Evolutionary conservation across 2,797 vertebrate species (phyloP).

Genomic region (Crocodylus rhombifer): DNA sequence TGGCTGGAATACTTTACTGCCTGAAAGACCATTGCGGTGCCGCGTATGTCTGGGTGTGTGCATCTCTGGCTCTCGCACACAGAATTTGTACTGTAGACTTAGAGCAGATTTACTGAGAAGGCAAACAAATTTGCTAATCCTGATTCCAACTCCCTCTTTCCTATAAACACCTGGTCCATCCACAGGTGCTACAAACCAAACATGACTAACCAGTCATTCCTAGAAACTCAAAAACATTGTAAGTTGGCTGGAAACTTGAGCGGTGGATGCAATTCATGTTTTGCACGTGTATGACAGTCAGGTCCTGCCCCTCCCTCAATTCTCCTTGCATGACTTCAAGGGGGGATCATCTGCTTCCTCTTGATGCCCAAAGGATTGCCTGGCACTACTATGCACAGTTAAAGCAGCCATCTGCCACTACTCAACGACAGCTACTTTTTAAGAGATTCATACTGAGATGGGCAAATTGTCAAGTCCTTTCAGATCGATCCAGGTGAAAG

Average conservation of each 20-base stretch:
- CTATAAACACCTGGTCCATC: not conserved
- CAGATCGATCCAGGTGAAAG: not conserved
- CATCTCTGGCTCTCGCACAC: not conserved
- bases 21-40: rapidly evolving
- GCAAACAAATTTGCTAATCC: not conserved
- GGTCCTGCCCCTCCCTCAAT: not conserved
- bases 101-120: not conserved
- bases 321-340: not conserved
- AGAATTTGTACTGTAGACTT: not conserved
- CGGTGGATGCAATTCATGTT: not conserved
- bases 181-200: not conserved
- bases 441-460: not conserved
- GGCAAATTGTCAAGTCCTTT: not conserved
- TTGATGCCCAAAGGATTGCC: not conserved
- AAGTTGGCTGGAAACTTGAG: not conserved
- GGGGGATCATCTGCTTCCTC: not conserved
- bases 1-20: not conserved
- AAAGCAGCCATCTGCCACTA: not conserved
- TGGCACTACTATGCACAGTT: not conserved
- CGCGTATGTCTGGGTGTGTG: not conserved
- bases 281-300: not conserved
- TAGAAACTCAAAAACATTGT: not conserved
- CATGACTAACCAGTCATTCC: not conserved
- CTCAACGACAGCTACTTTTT: not conserved
- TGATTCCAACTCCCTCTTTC: not conserved